phyloP scores from a whole-genome alignment of 2,113 vertebrate species.

The Madoqua kirkii region DNA sequence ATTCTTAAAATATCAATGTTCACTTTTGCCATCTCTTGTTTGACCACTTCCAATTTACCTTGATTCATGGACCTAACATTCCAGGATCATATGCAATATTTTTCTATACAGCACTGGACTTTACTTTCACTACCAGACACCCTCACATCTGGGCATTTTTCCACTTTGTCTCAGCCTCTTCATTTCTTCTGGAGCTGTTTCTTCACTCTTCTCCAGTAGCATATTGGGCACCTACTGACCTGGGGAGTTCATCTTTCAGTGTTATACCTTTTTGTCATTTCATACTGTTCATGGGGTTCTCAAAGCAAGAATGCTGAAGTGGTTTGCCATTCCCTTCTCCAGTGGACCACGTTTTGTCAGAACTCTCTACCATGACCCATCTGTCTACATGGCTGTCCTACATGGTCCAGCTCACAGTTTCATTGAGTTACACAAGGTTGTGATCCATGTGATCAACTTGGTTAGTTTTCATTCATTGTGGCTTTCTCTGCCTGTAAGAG shows the following conservation, averaged over 20 bases:
- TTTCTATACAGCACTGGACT: not conserved
- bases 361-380: not conserved
- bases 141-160: not conserved
- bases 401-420: not conserved
- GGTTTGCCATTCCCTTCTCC: not conserved
- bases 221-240: not conserved
- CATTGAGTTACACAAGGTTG: not conserved
- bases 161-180: not conserved
- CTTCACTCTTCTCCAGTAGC: not conserved
- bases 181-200: not conserved
- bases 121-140: not conserved
- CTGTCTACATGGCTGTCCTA: too few species aligned
- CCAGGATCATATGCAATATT: not conserved
- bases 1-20: too few species aligned
- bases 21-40: too few species aligned
- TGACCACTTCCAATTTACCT: too few species aligned
- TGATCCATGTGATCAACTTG: not conserved
- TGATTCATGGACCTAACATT: too few species aligned
- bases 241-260: not conserved
- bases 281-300: not conserved
- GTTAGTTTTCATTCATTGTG: not conserved
- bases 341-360: not conserved
- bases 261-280: not conserved
- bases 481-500: not conserved
- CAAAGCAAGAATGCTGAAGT: not conserved